These are phyloP conservation scores for Sinonovacula constricta DNA, from an alignment of 1,140 invertebrate species.

Conservation along the genomic window DNA sequence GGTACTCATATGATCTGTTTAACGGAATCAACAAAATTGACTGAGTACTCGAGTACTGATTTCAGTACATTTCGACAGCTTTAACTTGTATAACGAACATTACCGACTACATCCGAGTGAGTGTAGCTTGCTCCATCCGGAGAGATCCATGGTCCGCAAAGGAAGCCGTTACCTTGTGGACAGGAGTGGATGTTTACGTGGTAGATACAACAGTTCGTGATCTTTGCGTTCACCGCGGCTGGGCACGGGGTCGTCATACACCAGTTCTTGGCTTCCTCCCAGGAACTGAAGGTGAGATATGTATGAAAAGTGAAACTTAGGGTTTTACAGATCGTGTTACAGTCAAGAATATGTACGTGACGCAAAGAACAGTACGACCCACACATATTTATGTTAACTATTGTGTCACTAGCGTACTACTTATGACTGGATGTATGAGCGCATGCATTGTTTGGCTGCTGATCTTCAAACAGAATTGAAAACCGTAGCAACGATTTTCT, in stretches of 20 bases:
- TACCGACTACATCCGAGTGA: constrained; percentile 53
- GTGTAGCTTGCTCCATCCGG: constrained; percentile 64
- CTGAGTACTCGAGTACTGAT: too few relatives aligned
- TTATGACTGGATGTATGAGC: neutral
- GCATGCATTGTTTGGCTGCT: neutral
- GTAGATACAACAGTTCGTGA: constrained; percentile 68
- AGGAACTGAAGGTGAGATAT: constrained; percentile 37
- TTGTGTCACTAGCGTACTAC: neutral
- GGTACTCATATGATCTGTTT: neutral
- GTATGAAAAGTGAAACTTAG: neutral
- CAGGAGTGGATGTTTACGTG: constrained; percentile 73
- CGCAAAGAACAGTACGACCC: too few relatives aligned
- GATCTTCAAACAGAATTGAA: too few relatives aligned
- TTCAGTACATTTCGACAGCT: too few relatives aligned
- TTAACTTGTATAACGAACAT: too few relatives aligned
- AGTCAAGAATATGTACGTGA: neutral
- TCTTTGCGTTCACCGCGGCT: constrained; percentile 39
- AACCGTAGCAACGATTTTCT: too few relatives aligned
- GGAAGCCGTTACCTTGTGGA: constrained; percentile 58
- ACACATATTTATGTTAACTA: too few relatives aligned
- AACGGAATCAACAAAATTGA: neutral
- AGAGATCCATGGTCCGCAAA: constrained; percentile 71
- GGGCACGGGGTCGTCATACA: constrained; percentile 65
- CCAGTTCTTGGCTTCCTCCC: constrained; percentile 63
- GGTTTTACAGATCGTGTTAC: too few relatives aligned